These are phyloP conservation scores for Oreocharis arfaki DNA, from an alignment of 2,113 vertebrate genomes.

Conservation along the genomic window DNA sequence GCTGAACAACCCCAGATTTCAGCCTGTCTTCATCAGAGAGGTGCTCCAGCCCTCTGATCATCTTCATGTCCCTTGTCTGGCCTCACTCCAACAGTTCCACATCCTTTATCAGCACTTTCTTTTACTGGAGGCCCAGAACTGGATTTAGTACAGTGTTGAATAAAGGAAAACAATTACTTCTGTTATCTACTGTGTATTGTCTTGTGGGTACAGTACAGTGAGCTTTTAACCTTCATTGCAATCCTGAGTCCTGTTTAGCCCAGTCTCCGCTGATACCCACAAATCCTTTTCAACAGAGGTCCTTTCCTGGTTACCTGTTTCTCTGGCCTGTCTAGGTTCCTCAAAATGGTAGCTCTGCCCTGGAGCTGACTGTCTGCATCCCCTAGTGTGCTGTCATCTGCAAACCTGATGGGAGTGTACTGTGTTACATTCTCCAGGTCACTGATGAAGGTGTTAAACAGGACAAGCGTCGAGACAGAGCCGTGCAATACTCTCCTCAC, in stretches of 20 bases:
- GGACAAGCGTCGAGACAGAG: not conserved
- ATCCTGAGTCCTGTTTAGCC: not conserved
- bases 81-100: not conserved
- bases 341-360: not conserved
- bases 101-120: not conserved
- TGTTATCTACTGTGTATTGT: not conserved
- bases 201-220: not conserved
- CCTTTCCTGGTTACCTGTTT: not conserved
- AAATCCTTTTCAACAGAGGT: not conserved
- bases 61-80: not conserved
- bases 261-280: not conserved
- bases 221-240: not conserved
- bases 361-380: not conserved
- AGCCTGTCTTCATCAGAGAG: not conserved
- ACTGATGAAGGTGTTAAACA: not conserved
- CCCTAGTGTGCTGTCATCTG: not conserved
- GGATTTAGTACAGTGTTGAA: not conserved
- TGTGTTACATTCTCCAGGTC: not conserved
- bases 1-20: not conserved
- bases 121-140: not conserved
- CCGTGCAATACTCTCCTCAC: not conserved
- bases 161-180: not conserved
- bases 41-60: not conserved
- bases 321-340: not conserved
- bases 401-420: not conserved